Base-by-base conservation (phyloP, 53 echinoderm and acorn worm genomes). In the Echinarachnius parma region DNA sequence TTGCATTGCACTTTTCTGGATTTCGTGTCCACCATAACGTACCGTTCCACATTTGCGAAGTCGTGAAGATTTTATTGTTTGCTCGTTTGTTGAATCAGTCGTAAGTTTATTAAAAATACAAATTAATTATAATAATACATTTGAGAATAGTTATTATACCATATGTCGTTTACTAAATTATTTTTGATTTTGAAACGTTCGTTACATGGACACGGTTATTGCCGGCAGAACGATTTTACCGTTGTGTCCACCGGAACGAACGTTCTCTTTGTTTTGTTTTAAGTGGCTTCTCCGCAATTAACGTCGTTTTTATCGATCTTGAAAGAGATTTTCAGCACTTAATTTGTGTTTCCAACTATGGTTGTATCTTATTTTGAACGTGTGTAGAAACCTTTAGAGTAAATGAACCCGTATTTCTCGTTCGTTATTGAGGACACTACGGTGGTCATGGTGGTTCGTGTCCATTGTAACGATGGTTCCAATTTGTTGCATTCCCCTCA, bases 351-450 rank as follows among this genome's bases (percentile, higher is more conserved):
- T 19, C 52, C 14, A 11, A 50, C 14, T 8, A 19, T 50, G 52
- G 9, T 19, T n/a, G 52, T 10, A 11, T 16, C 20, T 16, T 50
- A 19, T 8, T 50, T 50, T n/a, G 52, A 19, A 50, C 52, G 52
- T 42, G 20, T 50, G 20, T 50, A 50, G 20, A 50, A 50, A 50
- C 52, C 20, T 11, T 50, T 19, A 50, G 52, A 50, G 52, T 10
- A 50, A 50, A 16, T 50, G 52, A 10, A 4, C 20, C 20, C 52
- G 52, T 11, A 50, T 10, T 10, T 50, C 9, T 11, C 52, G 52
- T 50, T 50, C 52, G 52, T 50, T 50, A 50, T 19, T 50, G 52
- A 50, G 52, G 52, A 50, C 52, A 50, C 52, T 10, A 50, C 52
- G 52, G 52, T 50, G 18, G 18, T 50, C 20, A 19, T n/a, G 16